These are phyloP conservation scores for Dichetophora obliterata DNA, from an alignment of 2,888 invertebrate species.

Conservation along the genomic window DNA sequence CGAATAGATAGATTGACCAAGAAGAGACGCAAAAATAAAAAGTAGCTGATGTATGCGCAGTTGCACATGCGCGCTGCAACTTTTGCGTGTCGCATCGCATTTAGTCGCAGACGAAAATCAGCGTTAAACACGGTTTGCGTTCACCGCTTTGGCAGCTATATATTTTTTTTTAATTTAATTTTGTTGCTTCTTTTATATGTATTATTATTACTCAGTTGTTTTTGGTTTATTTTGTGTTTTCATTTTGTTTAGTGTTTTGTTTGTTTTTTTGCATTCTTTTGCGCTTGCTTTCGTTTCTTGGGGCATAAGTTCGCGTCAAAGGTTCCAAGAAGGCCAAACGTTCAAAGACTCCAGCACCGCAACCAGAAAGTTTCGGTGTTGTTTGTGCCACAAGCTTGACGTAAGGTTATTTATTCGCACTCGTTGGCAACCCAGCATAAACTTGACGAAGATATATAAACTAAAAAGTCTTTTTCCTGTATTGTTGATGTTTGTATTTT, in stretches of 20 bases:
- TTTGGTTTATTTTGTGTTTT: neutral
- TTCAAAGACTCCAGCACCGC: constrained; percentile 42
- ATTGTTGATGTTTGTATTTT: neutral
- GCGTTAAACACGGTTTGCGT: constrained; percentile 34
- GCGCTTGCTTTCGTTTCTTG: constrained; percentile 37
- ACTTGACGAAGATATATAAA: constrained; percentile 29
- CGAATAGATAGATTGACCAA: neutral
- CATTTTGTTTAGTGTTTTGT: too few relatives aligned
- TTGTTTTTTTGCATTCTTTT: constrained; percentile 17
- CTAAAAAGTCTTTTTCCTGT: neutral
- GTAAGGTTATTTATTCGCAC: constrained; percentile 38
- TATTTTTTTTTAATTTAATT: constrained; percentile 32
- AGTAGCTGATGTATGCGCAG: constrained; percentile 51
- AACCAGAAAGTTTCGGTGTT: constrained; percentile 7
- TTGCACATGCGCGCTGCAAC: constrained; percentile 57
- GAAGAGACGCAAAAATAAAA: neutral
- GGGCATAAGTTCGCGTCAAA: constrained; percentile 66
- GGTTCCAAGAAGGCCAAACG: constrained; percentile 55
- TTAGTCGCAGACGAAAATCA: constrained; percentile 29
- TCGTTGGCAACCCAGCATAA: constrained; percentile 14
- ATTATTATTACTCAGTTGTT: constrained; percentile 36
- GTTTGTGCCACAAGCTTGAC: neutral
- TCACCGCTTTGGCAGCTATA: constrained; percentile 18
- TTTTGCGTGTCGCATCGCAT: constrained; percentile 46
- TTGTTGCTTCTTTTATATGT: constrained; percentile 7